Evolutionary conservation across 2,797 vertebrate species (phyloP), one percentile per base, ranked within the genome.

Genomic region (Clarias laeviceps): DNA sequence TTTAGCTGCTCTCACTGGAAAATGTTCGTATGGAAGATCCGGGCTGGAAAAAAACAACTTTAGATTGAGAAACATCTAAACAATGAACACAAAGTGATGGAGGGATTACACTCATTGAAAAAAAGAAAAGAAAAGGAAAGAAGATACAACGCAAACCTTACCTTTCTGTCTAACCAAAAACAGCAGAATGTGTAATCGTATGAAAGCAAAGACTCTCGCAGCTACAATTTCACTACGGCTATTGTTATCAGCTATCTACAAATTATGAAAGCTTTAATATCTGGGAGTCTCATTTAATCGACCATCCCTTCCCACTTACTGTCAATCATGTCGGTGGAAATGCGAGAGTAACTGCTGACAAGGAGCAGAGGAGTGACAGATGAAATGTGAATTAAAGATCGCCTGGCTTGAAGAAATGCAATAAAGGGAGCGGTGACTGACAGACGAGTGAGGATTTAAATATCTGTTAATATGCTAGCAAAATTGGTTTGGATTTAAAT

Each of bases 51-150:
- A 45, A 45, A 68, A 68, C 45, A 79, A 22, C 77, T 79, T 40
- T 27, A 24, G 77, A 24, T 80, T 80, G 59, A 80, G 59, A 18
- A 64, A 64, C 34, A 64, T 57, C 59, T 64, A 37, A 64, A 50
- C 37, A 82, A 82, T 54, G 34, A 68, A 69, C 45, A 24, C 45
- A 82, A 24, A 82, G 65, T 56, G n/a, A 69, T 15, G 45, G 27
- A 34, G 80, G 20, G 78, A 80, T 65, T 65, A 56, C 18, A 34
- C 54, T 32, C 64, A 81, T 22, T 22, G 57, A 12, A 8, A n/a
- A 76, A 57, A 12, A 22, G 4, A 34, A 62, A 11, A 17, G n/a
- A 18, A 62, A 24, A n/a, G 17, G 32, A 29, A 66, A 54, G 50
- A 65, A 54, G 66, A 29, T 4, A 81, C 64, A 81, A 81, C 32